Evolutionary conservation across 92 coral and sea anemone genomes (phyloP), one percentile per base, ranked within the genome.

Genomic region (Meandrina meandrites): DNA sequence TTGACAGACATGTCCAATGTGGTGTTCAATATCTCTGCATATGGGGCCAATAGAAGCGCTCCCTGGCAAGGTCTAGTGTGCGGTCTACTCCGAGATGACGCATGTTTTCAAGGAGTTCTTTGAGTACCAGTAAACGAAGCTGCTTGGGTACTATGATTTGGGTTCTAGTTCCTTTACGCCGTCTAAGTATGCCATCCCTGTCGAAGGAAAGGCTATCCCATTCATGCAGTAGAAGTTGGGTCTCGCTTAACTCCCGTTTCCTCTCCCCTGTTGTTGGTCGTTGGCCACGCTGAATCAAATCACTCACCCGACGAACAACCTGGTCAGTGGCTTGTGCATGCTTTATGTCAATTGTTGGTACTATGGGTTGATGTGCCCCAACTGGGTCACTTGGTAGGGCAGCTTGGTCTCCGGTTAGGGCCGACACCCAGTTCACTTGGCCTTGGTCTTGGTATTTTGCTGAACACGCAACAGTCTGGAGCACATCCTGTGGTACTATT

Each of bases 11-110:
- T 54, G 67, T 76, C 79, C 75, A 9, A 84, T 76, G 47, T 90
- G 75, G 83, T 90, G 83, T 86, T 86, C 88, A 37, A 90, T 69
- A 69, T 90, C 91, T 56, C 68, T 90, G 91, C 91, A 90, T n/a
- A n/a, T n/a, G 77, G 13, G 90, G 94, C 90, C 94, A 91, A 54
- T 79, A 91, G 85, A 91, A 89, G 81, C 90, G 89, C 37, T 89
- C 94, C 58, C 90, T 79, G 16, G 87, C 91, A 8, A 88, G 85
- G 48, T 74, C 36, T 27, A 79, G 66, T 3, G 83, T 82, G 56
- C 85, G 31, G 19, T 90, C 91, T 8, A 81, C 68, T 1, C 91
- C 86, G 19, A 91, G 87, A 69, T 91, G 94, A 18, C 94, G 92
- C 94, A 91, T 91, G 45, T 89, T 81, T 32, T 91, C 92, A 22